Percentiles rank a stretch among this genome's conserved stretches.
Evolutionary conservation across 2,797 vertebrate species (phyloP).

Genomic region (Ctenosaura bakeri): DNA sequence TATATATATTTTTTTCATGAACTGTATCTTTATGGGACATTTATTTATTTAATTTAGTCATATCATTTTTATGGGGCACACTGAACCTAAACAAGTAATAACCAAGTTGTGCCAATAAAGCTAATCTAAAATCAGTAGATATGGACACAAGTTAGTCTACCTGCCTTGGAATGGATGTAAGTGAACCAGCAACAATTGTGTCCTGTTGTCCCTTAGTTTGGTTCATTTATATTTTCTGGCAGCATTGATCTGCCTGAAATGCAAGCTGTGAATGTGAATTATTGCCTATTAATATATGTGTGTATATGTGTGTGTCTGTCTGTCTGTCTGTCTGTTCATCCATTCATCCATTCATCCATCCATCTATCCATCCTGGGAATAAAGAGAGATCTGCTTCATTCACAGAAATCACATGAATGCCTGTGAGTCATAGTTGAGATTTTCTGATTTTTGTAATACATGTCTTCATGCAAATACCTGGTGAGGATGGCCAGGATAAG

Average conservation of each 20-base stretch:
- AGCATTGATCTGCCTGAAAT: not conserved
- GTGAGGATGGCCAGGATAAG: not conserved
- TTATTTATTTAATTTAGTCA: not conserved
- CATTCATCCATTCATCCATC: too few species aligned
- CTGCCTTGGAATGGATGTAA: not conserved
- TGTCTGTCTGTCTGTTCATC: too few species aligned
- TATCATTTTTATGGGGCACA: not conserved
- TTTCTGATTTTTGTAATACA: too few species aligned
- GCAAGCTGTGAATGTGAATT: not conserved
- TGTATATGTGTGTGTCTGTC: too few species aligned
- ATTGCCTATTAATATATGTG: too few species aligned
- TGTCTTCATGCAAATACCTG: not conserved
- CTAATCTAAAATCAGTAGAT: not conserved
- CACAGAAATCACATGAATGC: not conserved
- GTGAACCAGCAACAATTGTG: not conserved
- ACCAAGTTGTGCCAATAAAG: not conserved
- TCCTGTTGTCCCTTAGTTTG: not conserved
- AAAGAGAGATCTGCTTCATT: not conserved
- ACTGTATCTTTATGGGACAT: not conserved
- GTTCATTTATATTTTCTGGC: not conserved
- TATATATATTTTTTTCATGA: not conserved
- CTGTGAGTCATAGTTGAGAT: too few species aligned
- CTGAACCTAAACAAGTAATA: not conserved
- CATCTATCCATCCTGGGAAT: too few species aligned
- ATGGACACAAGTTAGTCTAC: not conserved